A percentile compares a stretch with the other conserved stretches of the same genome.
Conservation (phyloP, 2,888 invertebrate species). For the Agrochola lychnidis region DNA sequence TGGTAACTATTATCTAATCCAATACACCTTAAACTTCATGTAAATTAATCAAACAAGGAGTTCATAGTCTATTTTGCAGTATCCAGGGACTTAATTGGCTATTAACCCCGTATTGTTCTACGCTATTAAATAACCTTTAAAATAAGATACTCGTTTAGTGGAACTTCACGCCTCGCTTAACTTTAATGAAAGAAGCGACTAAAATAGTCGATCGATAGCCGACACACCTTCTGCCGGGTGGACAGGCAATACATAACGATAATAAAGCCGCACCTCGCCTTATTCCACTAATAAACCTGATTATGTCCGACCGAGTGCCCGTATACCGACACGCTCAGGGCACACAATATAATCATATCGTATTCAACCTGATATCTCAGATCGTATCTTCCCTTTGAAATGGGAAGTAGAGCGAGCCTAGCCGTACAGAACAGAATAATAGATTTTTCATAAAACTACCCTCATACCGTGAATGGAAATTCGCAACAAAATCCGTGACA, state of each 20-base stretch:
- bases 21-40: constrained; percentile 44
- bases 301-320: constrained; percentile 71
- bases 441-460: constrained; percentile 57
- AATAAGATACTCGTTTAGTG: constrained; percentile 52
- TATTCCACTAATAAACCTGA: constrained; percentile 80
- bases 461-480: constrained; percentile 52
- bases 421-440: constrained; percentile 33
- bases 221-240: constrained; percentile 78
- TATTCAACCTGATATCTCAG: constrained; percentile 34
- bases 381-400: constrained; percentile 40
- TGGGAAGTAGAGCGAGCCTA: constrained; percentile 15
- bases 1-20: constrained; percentile 41
- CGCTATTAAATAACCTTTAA: constrained; percentile 62
- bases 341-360: constrained; percentile 38
- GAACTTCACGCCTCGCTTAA: constrained; percentile 55
- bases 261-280: constrained; percentile 81
- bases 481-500: constrained; percentile 66
- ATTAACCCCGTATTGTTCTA: constrained; percentile 58
- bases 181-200: constrained; percentile 64
- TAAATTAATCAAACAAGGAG: constrained; percentile 58
- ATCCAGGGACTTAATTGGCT: constrained; percentile 50
- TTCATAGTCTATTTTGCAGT: constrained; percentile 31
- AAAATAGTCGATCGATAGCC: constrained; percentile 75
- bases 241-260: constrained; percentile 76
- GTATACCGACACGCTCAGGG: constrained; percentile 42